Conservation (phyloP, 2,113 vertebrate species). For the Pseudorhombus dupliciocellatus region DNA sequence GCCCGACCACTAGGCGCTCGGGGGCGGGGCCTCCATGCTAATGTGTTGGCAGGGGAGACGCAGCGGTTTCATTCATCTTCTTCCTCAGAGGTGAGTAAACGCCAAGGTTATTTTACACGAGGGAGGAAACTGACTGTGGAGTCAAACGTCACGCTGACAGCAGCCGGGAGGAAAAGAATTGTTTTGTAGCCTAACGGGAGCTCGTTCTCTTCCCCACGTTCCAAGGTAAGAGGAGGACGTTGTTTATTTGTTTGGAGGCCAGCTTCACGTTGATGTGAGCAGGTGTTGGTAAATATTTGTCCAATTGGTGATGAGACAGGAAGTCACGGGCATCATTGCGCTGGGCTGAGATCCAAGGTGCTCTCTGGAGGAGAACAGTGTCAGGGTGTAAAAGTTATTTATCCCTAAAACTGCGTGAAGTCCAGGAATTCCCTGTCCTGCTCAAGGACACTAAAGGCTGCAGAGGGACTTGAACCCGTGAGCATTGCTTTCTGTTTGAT, state of each 20-base stretch:
- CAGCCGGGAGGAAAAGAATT: slow-evolving; percentile 8
- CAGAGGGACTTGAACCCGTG: slow-evolving; percentile 5
- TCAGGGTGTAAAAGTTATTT: not conserved
- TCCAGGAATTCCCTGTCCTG: slow-evolving; percentile 7
- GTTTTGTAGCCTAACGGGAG: slow-evolving; percentile 30
- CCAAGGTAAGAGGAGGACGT: slow-evolving; percentile 53
- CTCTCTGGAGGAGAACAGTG: not conserved
- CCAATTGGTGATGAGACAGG: slow-evolving; percentile 6
- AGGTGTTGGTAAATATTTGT: slow-evolving; percentile 2
- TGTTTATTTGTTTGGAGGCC: not conserved
- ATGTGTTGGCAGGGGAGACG: slow-evolving; percentile 80
- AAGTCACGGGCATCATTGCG: not conserved
- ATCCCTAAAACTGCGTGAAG: not conserved
- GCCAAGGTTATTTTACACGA: slow-evolving; percentile 52
- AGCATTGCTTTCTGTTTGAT: not conserved
- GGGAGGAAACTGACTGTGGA: slow-evolving; percentile 47
- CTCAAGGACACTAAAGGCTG: slow-evolving; percentile 50
- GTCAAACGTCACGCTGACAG: slow-evolving; percentile 29
- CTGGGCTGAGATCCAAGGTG: slow-evolving; percentile 7
- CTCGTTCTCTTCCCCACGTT: slow-evolving; percentile 28
- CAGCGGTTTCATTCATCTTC: slow-evolving; percentile 81
- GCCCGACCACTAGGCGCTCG: slow-evolving; percentile 48
- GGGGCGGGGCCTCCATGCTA: slow-evolving; percentile 64
- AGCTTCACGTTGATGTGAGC: slow-evolving; percentile 16
- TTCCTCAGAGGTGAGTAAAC: slow-evolving; percentile 52